Percentiles rank a stretch among this genome's conserved stretches.
Conservation (phyloP, 2,797 vertebrate species). For the Tenualosa ilisha region DNA sequence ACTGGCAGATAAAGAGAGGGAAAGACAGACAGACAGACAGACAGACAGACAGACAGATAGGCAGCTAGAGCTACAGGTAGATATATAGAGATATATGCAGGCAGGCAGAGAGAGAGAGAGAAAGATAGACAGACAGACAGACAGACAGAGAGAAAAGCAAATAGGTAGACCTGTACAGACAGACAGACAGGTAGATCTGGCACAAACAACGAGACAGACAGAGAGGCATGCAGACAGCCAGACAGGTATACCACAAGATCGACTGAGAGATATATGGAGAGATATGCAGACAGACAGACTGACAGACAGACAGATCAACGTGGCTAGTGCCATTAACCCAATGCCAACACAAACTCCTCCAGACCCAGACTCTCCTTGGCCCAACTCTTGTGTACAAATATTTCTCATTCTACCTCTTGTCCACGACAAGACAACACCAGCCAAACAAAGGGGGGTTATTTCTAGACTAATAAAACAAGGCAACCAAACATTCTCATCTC, state of each 20-base stretch:
- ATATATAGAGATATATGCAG: too few species aligned
- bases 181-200: constrained; percentile 26
- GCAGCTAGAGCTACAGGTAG: too few species aligned
- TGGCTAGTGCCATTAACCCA: too few species aligned
- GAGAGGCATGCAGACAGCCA: too few species aligned
- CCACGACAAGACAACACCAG: background rate
- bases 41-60: too few species aligned
- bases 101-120: background rate
- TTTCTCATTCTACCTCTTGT: background rate
- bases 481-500: background rate
- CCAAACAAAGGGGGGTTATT: background rate
- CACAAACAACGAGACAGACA: background rate
- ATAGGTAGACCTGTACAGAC: too few species aligned
- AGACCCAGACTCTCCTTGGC: background rate
- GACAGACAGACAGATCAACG: constrained; percentile 18
- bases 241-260: too few species aligned
- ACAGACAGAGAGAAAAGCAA: background rate
- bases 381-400: background rate
- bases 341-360: too few species aligned
- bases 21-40: too few species aligned
- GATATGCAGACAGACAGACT: constrained; percentile 34
- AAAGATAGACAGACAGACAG: background rate
- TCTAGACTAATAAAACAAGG: background rate
- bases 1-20: too few species aligned
- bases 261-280: background rate